Evolutionary conservation across 2,113 vertebrate species (phyloP).

Genomic region (Laterallus jamaicensis): DNA sequence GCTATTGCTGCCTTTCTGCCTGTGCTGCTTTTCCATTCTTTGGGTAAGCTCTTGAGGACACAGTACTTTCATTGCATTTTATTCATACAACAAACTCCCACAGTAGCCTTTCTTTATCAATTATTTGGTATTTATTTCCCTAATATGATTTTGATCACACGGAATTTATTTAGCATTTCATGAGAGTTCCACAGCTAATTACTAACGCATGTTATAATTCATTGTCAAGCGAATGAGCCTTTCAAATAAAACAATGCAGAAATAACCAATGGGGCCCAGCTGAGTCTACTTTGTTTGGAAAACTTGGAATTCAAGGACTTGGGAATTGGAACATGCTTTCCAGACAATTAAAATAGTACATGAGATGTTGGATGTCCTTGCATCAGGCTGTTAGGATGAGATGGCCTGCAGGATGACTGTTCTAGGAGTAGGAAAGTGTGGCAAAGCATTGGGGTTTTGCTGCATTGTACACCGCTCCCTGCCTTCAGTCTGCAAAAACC

Average conservation of each 20-base stretch:
- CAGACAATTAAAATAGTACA: neutral
- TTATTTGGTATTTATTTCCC: constrained; percentile 18
- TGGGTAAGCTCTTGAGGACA: neutral
- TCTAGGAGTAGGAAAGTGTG: neutral
- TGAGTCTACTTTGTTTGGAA: neutral
- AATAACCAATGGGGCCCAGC: neutral
- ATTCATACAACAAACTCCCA: neutral
- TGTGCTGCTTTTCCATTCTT: constrained; percentile 19
- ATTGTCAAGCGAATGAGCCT: neutral
- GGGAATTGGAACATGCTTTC: neutral
- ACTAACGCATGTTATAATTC: neutral
- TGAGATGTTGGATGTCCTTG: neutral
- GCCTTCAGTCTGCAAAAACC: neutral
- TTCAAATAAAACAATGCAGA: neutral
- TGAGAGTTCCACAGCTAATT: neutral
- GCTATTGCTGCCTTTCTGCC: neutral
- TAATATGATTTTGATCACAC: neutral
- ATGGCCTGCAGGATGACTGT: neutral
- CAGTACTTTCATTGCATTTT: neutral
- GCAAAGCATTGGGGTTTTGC: neutral
- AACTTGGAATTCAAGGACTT: neutral
- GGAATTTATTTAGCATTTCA: constrained; percentile 3
- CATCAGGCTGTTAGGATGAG: neutral
- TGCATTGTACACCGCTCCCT: neutral
- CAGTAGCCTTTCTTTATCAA: constrained; percentile 4